Conservation (phyloP, 2,797 vertebrate species). For the Sternarchorhynchus goeldii region DNA sequence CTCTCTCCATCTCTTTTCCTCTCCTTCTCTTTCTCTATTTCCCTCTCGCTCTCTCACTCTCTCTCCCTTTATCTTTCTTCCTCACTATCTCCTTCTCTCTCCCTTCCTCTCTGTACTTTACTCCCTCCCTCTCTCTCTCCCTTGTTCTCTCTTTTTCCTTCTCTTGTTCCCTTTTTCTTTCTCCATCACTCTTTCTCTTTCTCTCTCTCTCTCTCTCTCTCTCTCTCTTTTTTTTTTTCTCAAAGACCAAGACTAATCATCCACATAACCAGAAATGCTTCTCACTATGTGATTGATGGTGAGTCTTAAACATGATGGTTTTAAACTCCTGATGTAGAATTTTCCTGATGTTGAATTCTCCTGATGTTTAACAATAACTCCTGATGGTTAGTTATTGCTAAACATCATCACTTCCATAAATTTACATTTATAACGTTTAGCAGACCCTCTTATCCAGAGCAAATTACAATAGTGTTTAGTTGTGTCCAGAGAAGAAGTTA, state of each 20-base stretch:
- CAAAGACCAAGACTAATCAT: conserved; percentile 7
- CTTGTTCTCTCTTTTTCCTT: background rate
- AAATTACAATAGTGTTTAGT: no score
- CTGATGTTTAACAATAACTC: no score
- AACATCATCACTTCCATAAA: background rate
- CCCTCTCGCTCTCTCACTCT: no score
- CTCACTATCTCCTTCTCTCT: background rate
- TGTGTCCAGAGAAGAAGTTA: no score
- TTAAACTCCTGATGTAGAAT: background rate
- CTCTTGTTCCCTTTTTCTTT: no score
- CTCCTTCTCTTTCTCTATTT: background rate
- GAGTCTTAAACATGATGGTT: background rate
- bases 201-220: background rate
- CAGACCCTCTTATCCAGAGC: no score
- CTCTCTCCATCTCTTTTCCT: background rate
- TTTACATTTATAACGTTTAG: no score
- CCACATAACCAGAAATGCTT: conserved; percentile 6
- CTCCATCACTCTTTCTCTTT: no score
- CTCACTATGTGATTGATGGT: background rate
- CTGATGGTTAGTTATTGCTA: conserved; percentile 11
- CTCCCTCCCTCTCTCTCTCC: conserved; percentile 6
- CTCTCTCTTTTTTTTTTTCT: background rate
- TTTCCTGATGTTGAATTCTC: conserved; percentile 1
- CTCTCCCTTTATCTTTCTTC: no score
- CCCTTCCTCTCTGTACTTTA: background rate